Evolutionary conservation across 2,888 invertebrate species (phyloP).

Genomic region (Sisyra nigra): DNA sequence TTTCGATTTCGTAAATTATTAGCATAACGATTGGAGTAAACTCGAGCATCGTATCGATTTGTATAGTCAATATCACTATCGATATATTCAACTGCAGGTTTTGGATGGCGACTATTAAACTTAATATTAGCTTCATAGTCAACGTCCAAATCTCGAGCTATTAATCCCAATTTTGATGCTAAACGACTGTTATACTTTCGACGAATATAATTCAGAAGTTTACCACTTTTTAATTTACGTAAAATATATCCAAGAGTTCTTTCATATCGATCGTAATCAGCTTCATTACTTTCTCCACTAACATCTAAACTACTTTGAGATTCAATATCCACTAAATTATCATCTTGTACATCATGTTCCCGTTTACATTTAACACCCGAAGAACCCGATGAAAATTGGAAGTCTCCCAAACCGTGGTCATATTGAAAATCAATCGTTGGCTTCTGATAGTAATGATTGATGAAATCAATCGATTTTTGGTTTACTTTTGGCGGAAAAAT

Average conservation of each 20-base stretch:
- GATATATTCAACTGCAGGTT: not conserved
- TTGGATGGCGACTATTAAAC: too few relatives aligned
- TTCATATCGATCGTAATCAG: constrained; percentile 6
- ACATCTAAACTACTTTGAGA: not conserved
- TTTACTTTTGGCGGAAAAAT: constrained; percentile 2
- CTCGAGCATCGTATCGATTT: not conserved
- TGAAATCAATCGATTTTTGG: not conserved
- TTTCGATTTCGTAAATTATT: not conserved
- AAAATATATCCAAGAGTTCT: constrained; percentile 6
- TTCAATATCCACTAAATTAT: constrained; percentile 5
- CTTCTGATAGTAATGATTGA: not conserved
- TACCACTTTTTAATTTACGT: constrained; percentile 5
- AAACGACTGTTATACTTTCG: constrained; percentile 4
- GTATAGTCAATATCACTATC: not conserved
- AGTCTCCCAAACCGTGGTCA: not conserved
- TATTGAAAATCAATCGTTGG: not conserved
- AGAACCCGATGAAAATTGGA: not conserved
- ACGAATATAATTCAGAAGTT: constrained; percentile 4
- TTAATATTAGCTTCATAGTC: not conserved
- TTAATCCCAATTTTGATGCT: constrained; percentile 5
- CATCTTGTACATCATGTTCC: not conserved
- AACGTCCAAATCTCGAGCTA: constrained; percentile 3
- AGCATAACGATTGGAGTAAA: not conserved
- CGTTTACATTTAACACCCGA: not conserved
- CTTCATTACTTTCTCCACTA: not conserved